Percentiles rank a stretch among this genome's conserved stretches.
Conservation (phyloP, 2,113 vertebrate genomes). For the Gallinago paraguaiae region DNA sequence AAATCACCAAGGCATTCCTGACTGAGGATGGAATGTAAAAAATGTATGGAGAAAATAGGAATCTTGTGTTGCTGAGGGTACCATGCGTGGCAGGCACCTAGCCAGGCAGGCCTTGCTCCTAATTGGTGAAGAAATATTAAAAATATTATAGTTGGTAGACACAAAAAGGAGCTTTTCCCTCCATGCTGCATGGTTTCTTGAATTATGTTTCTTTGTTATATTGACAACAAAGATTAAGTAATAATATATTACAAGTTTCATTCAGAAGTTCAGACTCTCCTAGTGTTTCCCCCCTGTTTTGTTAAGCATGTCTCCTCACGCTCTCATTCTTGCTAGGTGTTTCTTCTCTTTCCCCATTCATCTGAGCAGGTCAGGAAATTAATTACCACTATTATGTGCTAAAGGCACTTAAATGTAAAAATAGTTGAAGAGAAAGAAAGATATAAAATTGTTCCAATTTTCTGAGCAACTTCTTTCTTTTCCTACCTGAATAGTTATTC, state of each 20-base stretch:
- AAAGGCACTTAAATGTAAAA: not conserved
- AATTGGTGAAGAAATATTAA: not conserved
- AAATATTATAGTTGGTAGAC: not conserved
- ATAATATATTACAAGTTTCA: not conserved
- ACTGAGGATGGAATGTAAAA: not conserved
- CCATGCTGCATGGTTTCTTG: not conserved
- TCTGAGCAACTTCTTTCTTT: not conserved
- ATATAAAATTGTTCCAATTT: not conserved
- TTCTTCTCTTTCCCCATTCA: not conserved
- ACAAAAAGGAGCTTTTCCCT: not conserved
- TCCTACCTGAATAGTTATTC: not conserved
- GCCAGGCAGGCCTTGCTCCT: not conserved
- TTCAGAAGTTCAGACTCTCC: not conserved
- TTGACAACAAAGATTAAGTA: not conserved
- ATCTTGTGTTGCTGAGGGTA: not conserved
- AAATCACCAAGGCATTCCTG: constrained; percentile 19
- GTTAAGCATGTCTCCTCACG: not conserved
- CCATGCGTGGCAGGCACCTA: not conserved
- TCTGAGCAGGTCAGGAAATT: not conserved
- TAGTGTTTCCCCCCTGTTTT: not conserved
- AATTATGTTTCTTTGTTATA: not conserved
- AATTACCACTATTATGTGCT: not conserved
- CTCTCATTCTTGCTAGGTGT: not conserved
- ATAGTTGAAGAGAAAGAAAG: not conserved
- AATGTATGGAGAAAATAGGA: not conserved